These are phyloP conservation scores for Vulpes ferrilata DNA, from an alignment of 2,113 vertebrate species.

Conservation along the genomic window DNA sequence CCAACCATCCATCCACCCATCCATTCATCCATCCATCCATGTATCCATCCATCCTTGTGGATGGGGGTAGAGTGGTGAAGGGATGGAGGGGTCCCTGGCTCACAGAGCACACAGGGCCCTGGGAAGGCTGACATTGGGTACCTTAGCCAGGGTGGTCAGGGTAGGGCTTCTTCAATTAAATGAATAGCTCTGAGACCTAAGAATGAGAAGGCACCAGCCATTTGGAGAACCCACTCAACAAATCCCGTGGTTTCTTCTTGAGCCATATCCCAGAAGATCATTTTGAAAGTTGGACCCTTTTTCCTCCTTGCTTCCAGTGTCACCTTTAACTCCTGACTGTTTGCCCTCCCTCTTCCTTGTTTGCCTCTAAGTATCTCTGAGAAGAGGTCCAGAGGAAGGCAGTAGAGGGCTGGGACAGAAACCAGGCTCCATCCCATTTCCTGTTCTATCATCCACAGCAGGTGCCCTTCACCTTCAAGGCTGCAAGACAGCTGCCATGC, in stretches of 20 bases:
- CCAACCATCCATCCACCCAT: neutral
- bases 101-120: neutral
- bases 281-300: neutral
- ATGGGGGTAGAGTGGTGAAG: neutral
- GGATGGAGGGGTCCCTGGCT: neutral
- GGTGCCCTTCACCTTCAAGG: neutral
- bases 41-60: rapidly evolving
- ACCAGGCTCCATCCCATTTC: neutral
- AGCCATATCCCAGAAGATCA: neutral
- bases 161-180: neutral
- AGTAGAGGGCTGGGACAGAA: neutral
- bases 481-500: neutral
- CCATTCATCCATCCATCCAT: rapidly evolving
- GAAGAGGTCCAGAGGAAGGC: neutral
- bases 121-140: neutral
- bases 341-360: neutral
- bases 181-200: neutral
- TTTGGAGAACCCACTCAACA: neutral
- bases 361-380: neutral
- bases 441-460: neutral
- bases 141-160: neutral
- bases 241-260: neutral
- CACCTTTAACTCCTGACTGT: neutral
- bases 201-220: neutral
- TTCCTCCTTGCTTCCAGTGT: neutral